A percentile compares a stretch with the other conserved stretches of the same genome.
Evolutionary conservation across 92 coral and sea anemone genomes (phyloP).

Genomic region (Bergia sp.): DNA sequence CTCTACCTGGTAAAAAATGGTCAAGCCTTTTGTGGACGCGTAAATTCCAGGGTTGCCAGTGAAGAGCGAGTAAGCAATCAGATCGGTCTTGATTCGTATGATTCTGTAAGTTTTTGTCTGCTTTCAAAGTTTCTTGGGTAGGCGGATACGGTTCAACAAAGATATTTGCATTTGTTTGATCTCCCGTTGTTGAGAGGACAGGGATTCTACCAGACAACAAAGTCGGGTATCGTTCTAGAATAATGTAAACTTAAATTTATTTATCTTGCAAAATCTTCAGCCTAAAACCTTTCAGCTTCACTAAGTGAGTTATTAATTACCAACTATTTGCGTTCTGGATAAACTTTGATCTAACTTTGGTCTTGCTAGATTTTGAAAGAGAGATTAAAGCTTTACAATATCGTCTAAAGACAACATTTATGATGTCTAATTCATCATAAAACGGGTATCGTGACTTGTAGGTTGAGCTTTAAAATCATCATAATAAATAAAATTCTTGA

Average conservation of each 20-base stretch:
- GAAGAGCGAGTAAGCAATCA: neutral
- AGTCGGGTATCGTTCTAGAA: conserved; percentile 4
- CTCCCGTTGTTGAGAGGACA: conserved; percentile 2
- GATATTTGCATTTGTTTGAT: conserved; percentile 7
- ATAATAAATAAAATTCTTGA: too few relatives aligned
- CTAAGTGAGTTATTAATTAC: neutral
- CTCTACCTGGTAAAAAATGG: neutral
- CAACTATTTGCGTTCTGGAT: neutral
- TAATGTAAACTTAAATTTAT: neutral
- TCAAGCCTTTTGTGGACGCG: neutral
- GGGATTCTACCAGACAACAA: neutral
- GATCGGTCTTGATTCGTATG: neutral
- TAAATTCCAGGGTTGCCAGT: neutral
- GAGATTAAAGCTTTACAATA: too few relatives aligned
- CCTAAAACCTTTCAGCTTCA: neutral
- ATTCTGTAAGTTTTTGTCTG: neutral
- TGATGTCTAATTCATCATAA: too few relatives aligned
- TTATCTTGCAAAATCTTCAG: neutral
- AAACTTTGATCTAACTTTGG: neutral
- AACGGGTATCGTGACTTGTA: too few relatives aligned
- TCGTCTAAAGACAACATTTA: too few relatives aligned
- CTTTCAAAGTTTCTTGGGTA: neutral
- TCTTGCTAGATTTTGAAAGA: too few relatives aligned
- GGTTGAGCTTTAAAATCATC: too few relatives aligned
- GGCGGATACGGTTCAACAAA: conserved; percentile 15